A percentile compares a stretch with the other conserved stretches of the same genome.
These are phyloP conservation scores for Basileuterus tristriatus DNA, from an alignment of 2,797 vertebrate species.

Conservation along the genomic window DNA sequence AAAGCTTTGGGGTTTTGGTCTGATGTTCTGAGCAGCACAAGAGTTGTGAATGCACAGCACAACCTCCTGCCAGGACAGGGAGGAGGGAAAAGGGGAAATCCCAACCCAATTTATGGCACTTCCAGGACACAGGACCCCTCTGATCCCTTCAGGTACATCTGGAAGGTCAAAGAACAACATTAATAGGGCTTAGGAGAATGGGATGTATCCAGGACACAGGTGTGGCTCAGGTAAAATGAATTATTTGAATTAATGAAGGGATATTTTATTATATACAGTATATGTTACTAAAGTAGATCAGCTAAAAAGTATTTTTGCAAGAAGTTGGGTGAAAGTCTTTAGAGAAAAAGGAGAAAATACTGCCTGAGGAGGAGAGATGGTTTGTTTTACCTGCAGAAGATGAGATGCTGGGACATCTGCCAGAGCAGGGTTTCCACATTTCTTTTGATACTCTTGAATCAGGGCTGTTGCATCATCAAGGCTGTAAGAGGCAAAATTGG, in stretches of 20 bases:
- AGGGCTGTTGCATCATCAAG: constrained; percentile 82
- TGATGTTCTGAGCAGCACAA: background rate
- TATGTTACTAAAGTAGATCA: background rate
- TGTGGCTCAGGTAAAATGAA: background rate
- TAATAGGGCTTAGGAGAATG: background rate
- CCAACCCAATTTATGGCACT: background rate
- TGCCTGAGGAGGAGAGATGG: background rate
- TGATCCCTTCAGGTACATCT: constrained; percentile 64
- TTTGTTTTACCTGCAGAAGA: constrained; percentile 79
- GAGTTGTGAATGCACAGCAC: background rate
- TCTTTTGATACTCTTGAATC: constrained; percentile 80
- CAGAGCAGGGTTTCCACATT: constrained; percentile 63
- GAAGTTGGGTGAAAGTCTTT: background rate
- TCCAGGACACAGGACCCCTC: background rate
- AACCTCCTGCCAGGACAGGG: background rate
- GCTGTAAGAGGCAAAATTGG: constrained; percentile 65
- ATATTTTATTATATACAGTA: background rate
- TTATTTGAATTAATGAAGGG: background rate
- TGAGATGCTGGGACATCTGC: constrained; percentile 53
- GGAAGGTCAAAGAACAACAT: constrained; percentile 2
- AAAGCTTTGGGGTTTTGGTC: background rate
- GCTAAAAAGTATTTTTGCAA: background rate
- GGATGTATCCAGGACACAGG: background rate
- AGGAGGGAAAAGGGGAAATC: background rate
- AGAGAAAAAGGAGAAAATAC: background rate